Evolutionary conservation across 2,113 vertebrate genomes (phyloP).

Genomic region (Egretta garzetta): DNA sequence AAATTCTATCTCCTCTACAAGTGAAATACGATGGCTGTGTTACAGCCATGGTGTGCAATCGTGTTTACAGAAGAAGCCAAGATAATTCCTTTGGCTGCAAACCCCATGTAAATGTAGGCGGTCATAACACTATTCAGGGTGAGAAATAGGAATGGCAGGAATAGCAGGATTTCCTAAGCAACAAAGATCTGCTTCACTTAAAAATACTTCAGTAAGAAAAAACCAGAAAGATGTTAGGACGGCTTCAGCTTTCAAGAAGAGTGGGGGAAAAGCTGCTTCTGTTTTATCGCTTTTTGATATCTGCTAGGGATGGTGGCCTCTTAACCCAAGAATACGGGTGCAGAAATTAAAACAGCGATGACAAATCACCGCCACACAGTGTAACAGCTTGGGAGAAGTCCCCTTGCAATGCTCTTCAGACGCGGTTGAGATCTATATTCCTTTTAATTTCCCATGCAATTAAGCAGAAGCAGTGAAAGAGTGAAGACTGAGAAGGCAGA

Average conservation of each 20-base stretch:
- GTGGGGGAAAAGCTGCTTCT: neutral
- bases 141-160: conserved; percentile 25
- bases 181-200: conserved; percentile 20
- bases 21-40: neutral
- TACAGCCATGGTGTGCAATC: neutral
- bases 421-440: neutral
- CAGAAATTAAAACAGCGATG: neutral
- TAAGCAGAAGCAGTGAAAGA: neutral
- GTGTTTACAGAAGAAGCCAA: neutral
- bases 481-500: neutral
- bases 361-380: neutral
- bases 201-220: conserved; percentile 10
- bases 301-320: neutral
- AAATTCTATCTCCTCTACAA: neutral
- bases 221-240: neutral
- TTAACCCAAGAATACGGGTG: neutral
- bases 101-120: neutral
- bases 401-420: neutral
- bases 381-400: neutral
- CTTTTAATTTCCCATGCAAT: neutral
- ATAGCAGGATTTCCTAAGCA: conserved; percentile 64
- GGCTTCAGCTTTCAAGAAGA: neutral
- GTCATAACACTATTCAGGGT: neutral
- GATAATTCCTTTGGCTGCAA: conserved; percentile 13
- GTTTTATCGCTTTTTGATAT: neutral